Conservation (phyloP, 2,888 invertebrate species). For the Augiades crinisus region DNA sequence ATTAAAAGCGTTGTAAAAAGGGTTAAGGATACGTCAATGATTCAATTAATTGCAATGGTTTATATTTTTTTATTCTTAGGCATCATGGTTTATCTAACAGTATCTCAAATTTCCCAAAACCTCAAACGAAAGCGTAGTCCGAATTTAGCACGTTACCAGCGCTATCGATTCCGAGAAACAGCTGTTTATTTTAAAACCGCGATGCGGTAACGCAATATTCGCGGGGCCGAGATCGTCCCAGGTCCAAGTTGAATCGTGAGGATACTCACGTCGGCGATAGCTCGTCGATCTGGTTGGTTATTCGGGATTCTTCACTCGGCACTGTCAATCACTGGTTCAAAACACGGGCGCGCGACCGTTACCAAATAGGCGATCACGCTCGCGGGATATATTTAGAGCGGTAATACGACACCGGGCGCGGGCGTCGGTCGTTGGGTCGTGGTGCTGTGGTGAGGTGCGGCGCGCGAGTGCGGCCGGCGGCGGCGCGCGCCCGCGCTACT, state of each 20-base stretch:
- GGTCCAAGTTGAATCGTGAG: constrained; percentile 34
- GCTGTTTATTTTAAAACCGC: constrained; percentile 74
- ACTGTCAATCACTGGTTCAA: constrained; percentile 80
- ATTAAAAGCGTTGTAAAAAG: too few species aligned
- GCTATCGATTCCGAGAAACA: constrained; percentile 68
- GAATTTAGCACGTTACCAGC: constrained; percentile 68
- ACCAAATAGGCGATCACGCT: constrained; percentile 79
- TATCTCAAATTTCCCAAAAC: constrained; percentile 56
- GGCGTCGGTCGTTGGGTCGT: constrained; percentile 71
- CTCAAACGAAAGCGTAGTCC: constrained; percentile 50
- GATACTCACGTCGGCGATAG: constrained; percentile 64
- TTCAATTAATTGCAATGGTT: too few species aligned
- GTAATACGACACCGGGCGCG: constrained; percentile 79
- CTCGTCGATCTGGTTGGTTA: constrained; percentile 51
- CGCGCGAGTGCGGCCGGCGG: constrained; percentile 61
- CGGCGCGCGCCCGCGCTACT: constrained; percentile 25
- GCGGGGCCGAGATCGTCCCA: constrained; percentile 36
- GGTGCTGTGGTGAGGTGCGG: constrained; percentile 54
- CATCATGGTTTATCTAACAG: not conserved
- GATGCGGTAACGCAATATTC: constrained; percentile 57
- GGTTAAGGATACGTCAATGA: too few species aligned
- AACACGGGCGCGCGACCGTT: constrained; percentile 76
- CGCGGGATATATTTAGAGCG: constrained; percentile 77
- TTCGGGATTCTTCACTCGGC: constrained; percentile 74
- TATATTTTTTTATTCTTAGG: too few species aligned